These are phyloP conservation scores for Caenorhabditis sinica DNA, from an alignment of 2,888 invertebrate species.

Conservation along the genomic window DNA sequence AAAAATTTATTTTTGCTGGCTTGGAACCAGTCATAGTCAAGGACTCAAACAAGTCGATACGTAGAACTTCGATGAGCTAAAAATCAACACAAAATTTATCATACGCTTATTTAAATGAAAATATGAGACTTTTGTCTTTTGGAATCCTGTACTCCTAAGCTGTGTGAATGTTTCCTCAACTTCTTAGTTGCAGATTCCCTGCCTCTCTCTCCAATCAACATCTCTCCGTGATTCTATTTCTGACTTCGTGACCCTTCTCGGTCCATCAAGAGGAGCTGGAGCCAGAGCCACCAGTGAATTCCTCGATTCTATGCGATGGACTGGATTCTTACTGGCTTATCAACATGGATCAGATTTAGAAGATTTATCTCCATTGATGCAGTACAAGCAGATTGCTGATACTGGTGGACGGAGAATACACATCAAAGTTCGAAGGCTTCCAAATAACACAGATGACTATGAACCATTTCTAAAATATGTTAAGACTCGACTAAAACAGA, in stretches of 20 bases:
- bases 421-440: constrained; percentile 73
- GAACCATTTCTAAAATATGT: constrained; percentile 81
- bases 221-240: constrained; percentile 57
- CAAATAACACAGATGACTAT: constrained; percentile 75
- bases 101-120: too few species aligned
- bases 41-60: too few species aligned
- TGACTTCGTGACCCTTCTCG: constrained; percentile 70
- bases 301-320: constrained; percentile 75
- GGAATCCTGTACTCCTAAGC: too few species aligned
- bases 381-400: constrained; percentile 66
- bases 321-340: constrained; percentile 73
- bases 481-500: constrained; percentile 77
- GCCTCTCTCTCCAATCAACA: constrained; percentile 60
- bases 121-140: too few species aligned
- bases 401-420: constrained; percentile 59
- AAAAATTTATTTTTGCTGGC: too few species aligned
- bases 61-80: too few species aligned
- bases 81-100: too few species aligned
- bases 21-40: too few species aligned
- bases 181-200: constrained; percentile 71
- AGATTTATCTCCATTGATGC: constrained; percentile 71
- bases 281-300: constrained; percentile 74
- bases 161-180: too few species aligned
- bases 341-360: constrained; percentile 72
- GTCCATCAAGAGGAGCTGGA: constrained; percentile 69